Evolutionary conservation across 2,888 invertebrate genomes (phyloP).

Genomic region (Muschampia plurimacula): DNA sequence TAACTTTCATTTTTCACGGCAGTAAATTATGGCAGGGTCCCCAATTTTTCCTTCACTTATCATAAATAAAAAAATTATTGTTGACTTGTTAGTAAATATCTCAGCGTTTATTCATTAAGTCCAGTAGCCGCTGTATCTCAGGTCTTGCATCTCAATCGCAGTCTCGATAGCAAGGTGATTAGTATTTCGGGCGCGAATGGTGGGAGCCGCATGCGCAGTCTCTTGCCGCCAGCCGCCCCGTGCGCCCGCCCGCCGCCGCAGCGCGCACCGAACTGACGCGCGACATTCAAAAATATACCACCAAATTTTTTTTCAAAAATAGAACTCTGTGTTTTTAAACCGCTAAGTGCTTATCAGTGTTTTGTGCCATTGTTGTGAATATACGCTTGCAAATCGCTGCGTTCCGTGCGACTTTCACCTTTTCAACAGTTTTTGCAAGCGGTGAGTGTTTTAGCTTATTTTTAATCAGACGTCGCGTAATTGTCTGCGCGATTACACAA

Average conservation of each 20-base stretch:
- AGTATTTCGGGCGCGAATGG: slow-evolving; percentile 75
- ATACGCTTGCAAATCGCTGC: slow-evolving; percentile 55
- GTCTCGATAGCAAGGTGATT: slow-evolving; percentile 82
- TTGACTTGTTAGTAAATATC: background rate
- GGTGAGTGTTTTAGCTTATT: slow-evolving; percentile 74
- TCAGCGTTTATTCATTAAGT: background rate
- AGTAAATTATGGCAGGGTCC: no score
- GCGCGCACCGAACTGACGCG: slow-evolving; percentile 66
- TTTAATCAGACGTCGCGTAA: slow-evolving; percentile 56
- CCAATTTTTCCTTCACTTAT: no score
- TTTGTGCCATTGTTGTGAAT: slow-evolving; percentile 61
- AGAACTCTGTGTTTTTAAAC: slow-evolving; percentile 61
- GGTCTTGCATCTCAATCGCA: slow-evolving; percentile 57
- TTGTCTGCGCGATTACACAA: slow-evolving; percentile 45
- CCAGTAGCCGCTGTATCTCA: slow-evolving; percentile 58
- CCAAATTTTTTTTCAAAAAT: slow-evolving; percentile 48
- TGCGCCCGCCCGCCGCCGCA: slow-evolving; percentile 69
- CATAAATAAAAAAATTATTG: no score
- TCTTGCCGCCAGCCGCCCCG: slow-evolving; percentile 75
- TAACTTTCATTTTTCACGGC: no score
- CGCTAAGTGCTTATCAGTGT: slow-evolving; percentile 70
- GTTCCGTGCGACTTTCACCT: slow-evolving; percentile 66
- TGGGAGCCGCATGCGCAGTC: slow-evolving; percentile 79
- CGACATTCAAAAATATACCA: slow-evolving; percentile 57
- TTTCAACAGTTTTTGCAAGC: slow-evolving; percentile 71